Conservation (phyloP, 2,797 vertebrate species). For the Synanceia verrucosa region DNA sequence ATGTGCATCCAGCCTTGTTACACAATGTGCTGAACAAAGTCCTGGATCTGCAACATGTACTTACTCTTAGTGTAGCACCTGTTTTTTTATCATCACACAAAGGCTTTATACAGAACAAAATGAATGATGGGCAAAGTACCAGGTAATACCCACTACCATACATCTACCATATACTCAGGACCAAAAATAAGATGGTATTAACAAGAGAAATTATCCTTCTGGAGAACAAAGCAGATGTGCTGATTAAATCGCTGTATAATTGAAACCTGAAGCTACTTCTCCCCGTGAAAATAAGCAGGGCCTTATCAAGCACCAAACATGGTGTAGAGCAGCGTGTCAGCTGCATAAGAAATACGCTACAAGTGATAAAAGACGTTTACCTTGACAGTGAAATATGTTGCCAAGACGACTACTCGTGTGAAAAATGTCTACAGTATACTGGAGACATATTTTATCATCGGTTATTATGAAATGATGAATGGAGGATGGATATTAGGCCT, state of each 20-base stretch:
- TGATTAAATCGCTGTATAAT: slow-evolving; percentile 34
- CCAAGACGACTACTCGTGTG: not conserved
- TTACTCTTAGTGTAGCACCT: not conserved
- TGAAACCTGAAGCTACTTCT: slow-evolving; percentile 6
- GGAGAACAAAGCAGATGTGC: slow-evolving; percentile 17
- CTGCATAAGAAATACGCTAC: not conserved
- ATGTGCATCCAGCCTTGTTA: slow-evolving; percentile 2
- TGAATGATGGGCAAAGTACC: not conserved
- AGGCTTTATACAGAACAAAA: not conserved
- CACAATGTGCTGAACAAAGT: not conserved
- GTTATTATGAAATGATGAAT: not conserved
- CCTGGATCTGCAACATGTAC: not conserved
- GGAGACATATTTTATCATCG: not conserved
- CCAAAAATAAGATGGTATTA: slow-evolving; percentile 22
- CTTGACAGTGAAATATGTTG: not conserved
- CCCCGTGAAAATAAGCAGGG: not conserved
- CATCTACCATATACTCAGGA: not conserved
- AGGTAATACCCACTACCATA: not conserved
- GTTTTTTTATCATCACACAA: not conserved
- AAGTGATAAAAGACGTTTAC: not conserved
- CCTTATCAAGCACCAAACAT: not conserved
- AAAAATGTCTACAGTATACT: not conserved
- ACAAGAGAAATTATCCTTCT: slow-evolving; percentile 18
- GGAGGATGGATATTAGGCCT: not conserved
- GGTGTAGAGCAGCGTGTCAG: not conserved